Conservation (phyloP, 2,797 vertebrate species). For the Cyprinodon diabolis region DNA sequence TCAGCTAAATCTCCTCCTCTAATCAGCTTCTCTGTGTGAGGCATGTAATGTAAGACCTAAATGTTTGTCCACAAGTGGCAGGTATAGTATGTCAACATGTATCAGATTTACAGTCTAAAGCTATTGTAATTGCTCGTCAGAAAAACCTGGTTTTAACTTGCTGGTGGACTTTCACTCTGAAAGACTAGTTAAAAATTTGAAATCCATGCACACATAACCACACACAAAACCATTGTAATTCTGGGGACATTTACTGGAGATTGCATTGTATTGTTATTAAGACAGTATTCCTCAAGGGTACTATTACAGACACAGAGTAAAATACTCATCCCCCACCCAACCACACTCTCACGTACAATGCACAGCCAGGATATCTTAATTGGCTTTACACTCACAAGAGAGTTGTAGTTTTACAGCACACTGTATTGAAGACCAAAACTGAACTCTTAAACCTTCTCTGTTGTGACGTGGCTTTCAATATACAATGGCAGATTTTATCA, state of each 20-base stretch:
- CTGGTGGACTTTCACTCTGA: conserved; percentile 46
- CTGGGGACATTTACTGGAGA: conserved; percentile 56
- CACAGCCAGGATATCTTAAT: conserved; percentile 62
- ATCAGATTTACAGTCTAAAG: conserved; percentile 52
- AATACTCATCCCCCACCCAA: conserved; percentile 40
- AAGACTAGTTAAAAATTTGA: conserved; percentile 66
- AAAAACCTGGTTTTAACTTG: conserved; percentile 55
- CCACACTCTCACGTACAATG: conserved; percentile 19
- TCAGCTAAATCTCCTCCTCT: conserved; percentile 41
- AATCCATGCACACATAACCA: conserved; percentile 25
- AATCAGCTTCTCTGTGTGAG: conserved; percentile 19
- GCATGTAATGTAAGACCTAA: conserved; percentile 17
- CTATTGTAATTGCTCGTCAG: conserved; percentile 55
- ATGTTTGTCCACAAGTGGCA: conserved; percentile 34
- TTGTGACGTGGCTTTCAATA: conserved; percentile 65
- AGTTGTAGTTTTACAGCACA: conserved; percentile 63
- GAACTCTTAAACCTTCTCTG: conserved; percentile 53
- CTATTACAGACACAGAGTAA: conserved; percentile 70
- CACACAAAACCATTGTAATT: conserved; percentile 52
- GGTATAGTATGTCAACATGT: conserved; percentile 23
- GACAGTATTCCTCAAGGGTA: conserved; percentile 57
- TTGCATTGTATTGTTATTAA: conserved; percentile 72
- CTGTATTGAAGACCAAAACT: conserved; percentile 57
- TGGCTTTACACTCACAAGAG: conserved; percentile 62
- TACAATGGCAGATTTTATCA: conserved; percentile 67